Evolutionary conservation across 2,888 invertebrate species (phyloP), one percentile per base, ranked within the genome.

Genomic region (Brachyptera putata): DNA sequence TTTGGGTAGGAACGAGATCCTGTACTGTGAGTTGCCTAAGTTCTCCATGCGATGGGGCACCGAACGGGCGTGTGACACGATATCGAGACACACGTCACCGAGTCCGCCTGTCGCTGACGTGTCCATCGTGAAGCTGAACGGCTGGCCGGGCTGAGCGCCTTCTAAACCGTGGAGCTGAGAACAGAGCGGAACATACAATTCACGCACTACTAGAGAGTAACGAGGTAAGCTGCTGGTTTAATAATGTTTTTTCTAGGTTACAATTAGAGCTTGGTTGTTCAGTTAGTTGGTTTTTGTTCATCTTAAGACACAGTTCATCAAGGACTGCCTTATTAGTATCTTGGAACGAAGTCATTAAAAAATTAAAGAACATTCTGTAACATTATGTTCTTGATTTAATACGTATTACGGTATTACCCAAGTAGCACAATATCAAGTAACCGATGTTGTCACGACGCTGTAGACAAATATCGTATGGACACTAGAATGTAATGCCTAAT

Each of bases 21-120:
- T 74, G 68, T 77, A 79, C 14, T 75, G 68, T 5, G 84, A 86
- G 64, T 80, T 82, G 18, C 89, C 89, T 5, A 91, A 82, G 73
- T 85, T 87, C 70, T 88, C 89, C 34, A 89, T 84, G n/a, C 87
- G 87, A 70, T 87, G 90, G 70, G 86, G 91, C 66, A 89, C 84
- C 61, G 93, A 91, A 60, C 84, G 82, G 69, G 93, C 92, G 72
- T 92, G 91, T 66, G 94, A 90, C 0, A 93, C 93, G 57, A 96
- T 89, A 71, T 96, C 95, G 48, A 95, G 85, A 67, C 87, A 87
- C 1, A 95, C 80, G 70, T 93, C 91, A 0, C 95, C 96, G 56
- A 84, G 83, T 53, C 94, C 95, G 3, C 91, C 91, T 9, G 89
- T 89, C 41, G 82, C 84, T 5, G 89, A 79, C 0, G 86, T 84